Percentiles rank a stretch among this genome's conserved stretches.
Conservation (phyloP, 2,797 vertebrate species). For the Gorsachius magnificus region DNA sequence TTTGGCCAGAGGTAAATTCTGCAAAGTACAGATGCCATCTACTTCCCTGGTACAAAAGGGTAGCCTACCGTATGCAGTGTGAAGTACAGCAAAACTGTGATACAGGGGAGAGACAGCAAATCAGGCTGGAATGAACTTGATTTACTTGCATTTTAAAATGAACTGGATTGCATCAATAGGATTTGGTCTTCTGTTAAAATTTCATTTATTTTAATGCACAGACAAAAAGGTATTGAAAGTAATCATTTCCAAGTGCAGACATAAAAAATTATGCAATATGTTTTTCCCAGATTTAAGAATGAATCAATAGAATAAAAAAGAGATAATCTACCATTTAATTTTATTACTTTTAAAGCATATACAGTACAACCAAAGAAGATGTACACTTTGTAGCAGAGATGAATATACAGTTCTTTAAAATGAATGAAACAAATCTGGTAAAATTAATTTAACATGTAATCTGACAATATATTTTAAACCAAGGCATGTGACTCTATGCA, state of each 20-base stretch:
- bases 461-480: not conserved
- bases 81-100: not conserved
- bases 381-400: not conserved
- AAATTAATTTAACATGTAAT: not conserved
- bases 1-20: not conserved
- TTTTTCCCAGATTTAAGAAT: not conserved
- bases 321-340: not conserved
- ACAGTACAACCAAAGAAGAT: not conserved
- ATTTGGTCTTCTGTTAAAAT: not conserved
- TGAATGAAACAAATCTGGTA: not conserved
- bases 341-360: not conserved
- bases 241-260: not conserved
- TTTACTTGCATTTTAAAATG: conserved; percentile 24
- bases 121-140: not conserved
- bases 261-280: not conserved
- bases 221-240: not conserved
- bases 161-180: not conserved
- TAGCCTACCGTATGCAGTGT: not conserved
- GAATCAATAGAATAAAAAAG: not conserved
- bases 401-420: not conserved
- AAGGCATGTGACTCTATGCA: not conserved
- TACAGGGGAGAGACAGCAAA: not conserved
- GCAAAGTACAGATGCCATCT: not conserved
- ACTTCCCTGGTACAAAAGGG: not conserved
- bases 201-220: not conserved